These are phyloP conservation scores for Sylvia atricapilla DNA, from an alignment of 2,113 vertebrate species.

Conservation along the genomic window DNA sequence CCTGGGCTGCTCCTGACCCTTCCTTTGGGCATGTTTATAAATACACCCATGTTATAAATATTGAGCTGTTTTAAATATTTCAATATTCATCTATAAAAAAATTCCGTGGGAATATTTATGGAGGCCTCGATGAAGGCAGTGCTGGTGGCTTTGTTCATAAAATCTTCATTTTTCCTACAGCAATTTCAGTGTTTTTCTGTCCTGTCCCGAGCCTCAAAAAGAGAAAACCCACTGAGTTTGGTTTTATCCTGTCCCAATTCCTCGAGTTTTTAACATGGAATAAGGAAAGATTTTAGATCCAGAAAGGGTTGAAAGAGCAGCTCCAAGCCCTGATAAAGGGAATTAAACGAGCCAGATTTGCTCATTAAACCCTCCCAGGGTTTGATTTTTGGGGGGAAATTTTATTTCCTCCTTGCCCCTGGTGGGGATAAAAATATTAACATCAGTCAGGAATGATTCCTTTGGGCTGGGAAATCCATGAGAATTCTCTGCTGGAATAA, in stretches of 20 bases:
- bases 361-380: neutral
- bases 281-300: neutral
- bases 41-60: neutral
- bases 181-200: neutral
- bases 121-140: neutral
- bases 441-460: neutral
- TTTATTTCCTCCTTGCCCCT: neutral
- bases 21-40: neutral
- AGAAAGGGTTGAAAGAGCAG: neutral
- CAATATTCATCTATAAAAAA: neutral
- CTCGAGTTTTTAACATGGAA: rapidly evolving
- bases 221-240: neutral
- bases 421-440: neutral
- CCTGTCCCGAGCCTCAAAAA: neutral
- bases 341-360: neutral
- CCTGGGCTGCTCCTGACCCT: neutral
- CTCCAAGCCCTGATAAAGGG: neutral
- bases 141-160: neutral
- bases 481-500: neutral
- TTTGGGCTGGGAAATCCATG: neutral
- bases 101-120: neutral
- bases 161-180: neutral
- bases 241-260: neutral
- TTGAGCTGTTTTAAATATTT: neutral
- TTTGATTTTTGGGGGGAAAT: neutral